These are phyloP conservation scores for Vombatus ursinus DNA, from an alignment of 2,113 vertebrate species.

Conservation along the genomic window DNA sequence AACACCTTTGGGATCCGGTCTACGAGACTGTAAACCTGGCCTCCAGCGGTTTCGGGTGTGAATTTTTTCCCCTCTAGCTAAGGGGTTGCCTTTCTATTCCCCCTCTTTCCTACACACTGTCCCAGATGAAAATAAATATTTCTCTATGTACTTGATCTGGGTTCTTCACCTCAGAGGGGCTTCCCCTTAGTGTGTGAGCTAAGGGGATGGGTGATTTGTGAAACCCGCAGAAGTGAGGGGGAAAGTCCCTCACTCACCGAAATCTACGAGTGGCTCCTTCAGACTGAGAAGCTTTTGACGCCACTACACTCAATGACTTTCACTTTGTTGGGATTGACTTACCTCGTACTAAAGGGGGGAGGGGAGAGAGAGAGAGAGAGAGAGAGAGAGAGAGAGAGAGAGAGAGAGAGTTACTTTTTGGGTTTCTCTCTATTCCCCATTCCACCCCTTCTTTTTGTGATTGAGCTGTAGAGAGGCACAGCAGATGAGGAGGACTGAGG, in stretches of 20 bases:
- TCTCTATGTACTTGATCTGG: background rate
- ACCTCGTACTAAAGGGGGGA: slow-evolving; percentile 53
- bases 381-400: background rate
- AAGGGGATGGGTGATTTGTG: slow-evolving; percentile 82
- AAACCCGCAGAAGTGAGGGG: slow-evolving; percentile 73
- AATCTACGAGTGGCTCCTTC: slow-evolving; percentile 87
- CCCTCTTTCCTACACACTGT: background rate
- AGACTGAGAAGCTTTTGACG: slow-evolving; percentile 85
- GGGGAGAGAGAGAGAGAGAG: background rate
- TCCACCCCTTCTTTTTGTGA: background rate
- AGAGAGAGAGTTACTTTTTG: background rate
- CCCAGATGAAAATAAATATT: background rate
- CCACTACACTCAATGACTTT: slow-evolving; percentile 75
- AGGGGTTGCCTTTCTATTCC: background rate
- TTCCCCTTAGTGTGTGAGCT: background rate
- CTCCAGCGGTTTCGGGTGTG: background rate
- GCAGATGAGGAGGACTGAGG: background rate
- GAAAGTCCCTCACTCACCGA: slow-evolving; percentile 85
- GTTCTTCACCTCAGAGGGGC: background rate
- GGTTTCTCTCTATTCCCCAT: background rate
- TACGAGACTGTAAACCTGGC: background rate
- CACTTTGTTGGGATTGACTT: slow-evolving; percentile 81
- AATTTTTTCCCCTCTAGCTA: background rate
- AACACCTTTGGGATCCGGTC: background rate
- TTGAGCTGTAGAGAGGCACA: background rate